A percentile compares a stretch with the other conserved stretches of the same genome.
These are phyloP conservation scores for Otocyon megalotis DNA, from an alignment of 2,113 vertebrate species.

Conservation along the genomic window DNA sequence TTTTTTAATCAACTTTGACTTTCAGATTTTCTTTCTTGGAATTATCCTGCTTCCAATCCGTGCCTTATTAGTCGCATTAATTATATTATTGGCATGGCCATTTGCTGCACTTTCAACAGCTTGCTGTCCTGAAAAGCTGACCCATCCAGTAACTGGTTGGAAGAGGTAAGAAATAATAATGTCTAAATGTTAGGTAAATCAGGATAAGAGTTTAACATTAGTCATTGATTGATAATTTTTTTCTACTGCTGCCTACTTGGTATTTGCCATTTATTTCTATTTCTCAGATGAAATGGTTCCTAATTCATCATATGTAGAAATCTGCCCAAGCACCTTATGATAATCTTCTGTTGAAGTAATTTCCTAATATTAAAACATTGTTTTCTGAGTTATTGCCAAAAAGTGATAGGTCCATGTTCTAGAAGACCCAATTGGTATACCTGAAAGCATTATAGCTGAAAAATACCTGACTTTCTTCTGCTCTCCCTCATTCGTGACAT, in stretches of 20 bases:
- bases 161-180: constrained; percentile 90
- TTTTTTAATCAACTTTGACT: constrained; percentile 62
- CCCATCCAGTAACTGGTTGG: constrained; percentile 93
- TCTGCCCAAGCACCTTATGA: background rate
- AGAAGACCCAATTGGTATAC: background rate
- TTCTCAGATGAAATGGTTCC: background rate
- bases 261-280: constrained; percentile 24
- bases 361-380: background rate
- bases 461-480: background rate
- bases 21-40: constrained; percentile 89
- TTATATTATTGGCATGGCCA: constrained; percentile 92
- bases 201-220: background rate
- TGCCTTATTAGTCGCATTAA: constrained; percentile 84
- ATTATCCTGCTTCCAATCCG: constrained; percentile 95
- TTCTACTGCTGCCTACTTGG: background rate
- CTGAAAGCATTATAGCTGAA: background rate
- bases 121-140: constrained; percentile 86
- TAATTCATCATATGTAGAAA: background rate
- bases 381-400: background rate
- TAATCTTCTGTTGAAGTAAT: background rate
- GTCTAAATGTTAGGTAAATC: constrained; percentile 8
- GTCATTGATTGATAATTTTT: background rate
- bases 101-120: constrained; percentile 90
- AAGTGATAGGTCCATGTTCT: background rate
- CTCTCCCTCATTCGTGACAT: background rate